Evolutionary conservation across 2,888 invertebrate genomes (phyloP).

Genomic region (Hydrotaea diabolus): DNA sequence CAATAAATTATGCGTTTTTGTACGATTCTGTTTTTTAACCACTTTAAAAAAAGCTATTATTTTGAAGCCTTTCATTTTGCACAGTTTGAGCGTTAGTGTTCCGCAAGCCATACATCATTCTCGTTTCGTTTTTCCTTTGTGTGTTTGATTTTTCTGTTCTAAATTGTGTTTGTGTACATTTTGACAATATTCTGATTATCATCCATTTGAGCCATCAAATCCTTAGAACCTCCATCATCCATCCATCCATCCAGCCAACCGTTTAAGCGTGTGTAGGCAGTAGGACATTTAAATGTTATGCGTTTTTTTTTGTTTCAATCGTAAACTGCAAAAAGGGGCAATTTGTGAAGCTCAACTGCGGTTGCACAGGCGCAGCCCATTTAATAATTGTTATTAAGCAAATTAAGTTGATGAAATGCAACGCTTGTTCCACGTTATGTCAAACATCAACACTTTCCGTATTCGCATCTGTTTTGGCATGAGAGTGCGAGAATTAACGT

Average conservation of each 20-base stretch:
- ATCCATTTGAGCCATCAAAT: slow-evolving; percentile 3
- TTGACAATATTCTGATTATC: slow-evolving; percentile 50
- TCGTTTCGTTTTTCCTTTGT: no score
- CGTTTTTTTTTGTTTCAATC: slow-evolving; percentile 9
- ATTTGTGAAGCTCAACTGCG: slow-evolving; percentile 65
- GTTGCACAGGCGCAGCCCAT: slow-evolving; percentile 69
- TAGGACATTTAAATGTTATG: slow-evolving; percentile 29
- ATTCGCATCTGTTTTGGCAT: not conserved
- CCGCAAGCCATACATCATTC: slow-evolving; percentile 32
- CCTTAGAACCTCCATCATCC: not conserved
- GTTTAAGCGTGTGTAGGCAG: not conserved
- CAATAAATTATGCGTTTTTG: slow-evolving; percentile 43
- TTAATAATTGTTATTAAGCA: slow-evolving; percentile 79
- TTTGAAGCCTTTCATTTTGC: slow-evolving; percentile 5
- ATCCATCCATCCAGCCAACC: slow-evolving; percentile 28
- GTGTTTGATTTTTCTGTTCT: not conserved
- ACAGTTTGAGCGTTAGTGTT: not conserved
- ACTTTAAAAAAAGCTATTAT: not conserved
- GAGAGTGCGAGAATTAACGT: not conserved
- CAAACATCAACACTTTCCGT: slow-evolving; percentile 69
- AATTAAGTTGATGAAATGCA: slow-evolving; percentile 76
- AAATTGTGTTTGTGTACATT: slow-evolving; percentile 12
- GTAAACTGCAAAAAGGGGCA: slow-evolving; percentile 25
- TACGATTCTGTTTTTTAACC: not conserved
- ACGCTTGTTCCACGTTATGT: slow-evolving; percentile 73